Percentiles rank a stretch among this genome's conserved stretches.
Conservation (phyloP, 2,113 vertebrate species). For the Electrona antarctica region DNA sequence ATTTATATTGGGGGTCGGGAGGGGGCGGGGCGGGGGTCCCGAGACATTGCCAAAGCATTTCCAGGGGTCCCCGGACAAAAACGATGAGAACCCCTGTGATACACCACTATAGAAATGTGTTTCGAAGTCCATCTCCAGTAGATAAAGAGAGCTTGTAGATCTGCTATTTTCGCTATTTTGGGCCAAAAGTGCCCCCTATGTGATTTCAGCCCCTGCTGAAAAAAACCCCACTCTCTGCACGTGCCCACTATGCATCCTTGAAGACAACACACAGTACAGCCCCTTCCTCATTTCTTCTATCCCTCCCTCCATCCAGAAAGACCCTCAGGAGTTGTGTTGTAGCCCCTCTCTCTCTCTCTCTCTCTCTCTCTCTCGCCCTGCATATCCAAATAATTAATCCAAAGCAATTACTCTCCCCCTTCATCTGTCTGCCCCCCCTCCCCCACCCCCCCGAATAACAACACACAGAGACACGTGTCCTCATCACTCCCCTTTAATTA, state of each 20-base stretch:
- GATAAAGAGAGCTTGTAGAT: too few species aligned
- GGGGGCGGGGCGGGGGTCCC: too few species aligned
- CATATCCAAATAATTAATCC: conserved; percentile 86
- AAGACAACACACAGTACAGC: conserved; percentile 26
- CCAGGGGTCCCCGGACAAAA: too few species aligned
- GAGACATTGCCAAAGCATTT: too few species aligned
- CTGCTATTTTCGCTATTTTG: too few species aligned
- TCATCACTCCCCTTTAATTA: conserved; percentile 86
- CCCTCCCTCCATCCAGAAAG: conserved; percentile 59
- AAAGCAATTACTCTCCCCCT: conserved; percentile 85
- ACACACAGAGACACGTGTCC: conserved; percentile 86
- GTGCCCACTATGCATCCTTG: conserved; percentile 18
- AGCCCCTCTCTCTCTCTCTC: background rate
- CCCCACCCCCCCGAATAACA: conserved; percentile 78
- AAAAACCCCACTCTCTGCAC: too few species aligned
- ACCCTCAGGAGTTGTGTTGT: conserved; percentile 77
- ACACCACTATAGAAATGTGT: too few species aligned
- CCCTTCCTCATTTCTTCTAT: conserved; percentile 54
- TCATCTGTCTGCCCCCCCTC: conserved; percentile 81
- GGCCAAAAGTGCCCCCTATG: too few species aligned
- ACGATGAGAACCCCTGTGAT: too few species aligned
- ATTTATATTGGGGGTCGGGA: too few species aligned
- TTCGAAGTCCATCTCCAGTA: too few species aligned
- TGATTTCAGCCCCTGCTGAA: too few species aligned
- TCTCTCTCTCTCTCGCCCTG: conserved; percentile 71